Evolutionary conservation across 1,140 invertebrate species (phyloP).

Genomic region (Mercenaria mercenaria): DNA sequence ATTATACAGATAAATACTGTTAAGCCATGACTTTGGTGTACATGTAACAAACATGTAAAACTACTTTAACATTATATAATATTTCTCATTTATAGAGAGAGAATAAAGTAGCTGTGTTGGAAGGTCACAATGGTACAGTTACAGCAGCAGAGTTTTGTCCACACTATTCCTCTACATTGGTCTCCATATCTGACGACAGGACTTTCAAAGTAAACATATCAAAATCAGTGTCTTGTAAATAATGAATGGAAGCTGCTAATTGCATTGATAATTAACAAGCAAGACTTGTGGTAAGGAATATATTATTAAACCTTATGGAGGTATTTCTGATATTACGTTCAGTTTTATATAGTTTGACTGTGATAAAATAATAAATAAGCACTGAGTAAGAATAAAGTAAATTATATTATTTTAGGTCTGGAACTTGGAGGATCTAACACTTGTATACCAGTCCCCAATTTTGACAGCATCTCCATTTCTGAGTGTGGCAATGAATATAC

Average conservation of each 20-base stretch:
- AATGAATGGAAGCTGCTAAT: background rate
- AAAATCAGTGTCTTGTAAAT: background rate
- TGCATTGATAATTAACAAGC: background rate
- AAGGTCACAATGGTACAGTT: conserved; percentile 80
- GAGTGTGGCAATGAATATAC: conserved; percentile 81
- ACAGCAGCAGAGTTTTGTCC: conserved; percentile 83
- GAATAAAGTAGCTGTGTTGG: conserved; percentile 72
- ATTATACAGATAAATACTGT: no score
- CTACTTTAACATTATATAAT: no score
- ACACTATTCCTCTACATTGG: conserved; percentile 81
- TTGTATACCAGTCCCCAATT: conserved; percentile 82
- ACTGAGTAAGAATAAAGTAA: no score
- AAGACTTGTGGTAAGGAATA: no score
- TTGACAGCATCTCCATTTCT: conserved; percentile 82
- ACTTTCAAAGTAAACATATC: conserved; percentile 80
- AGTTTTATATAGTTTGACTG: no score
- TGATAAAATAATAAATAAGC: no score
- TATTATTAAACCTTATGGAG: no score
- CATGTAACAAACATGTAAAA: no score
- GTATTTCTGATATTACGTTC: no score
- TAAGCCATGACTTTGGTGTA: no score
- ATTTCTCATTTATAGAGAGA: conserved; percentile 49
- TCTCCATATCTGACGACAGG: conserved; percentile 83
- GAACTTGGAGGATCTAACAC: conserved; percentile 74
- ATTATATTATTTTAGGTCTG: conserved; percentile 77